Base-by-base conservation (phyloP, 2,797 vertebrate species). In the Oryzias dopingdopingensis region DNA sequence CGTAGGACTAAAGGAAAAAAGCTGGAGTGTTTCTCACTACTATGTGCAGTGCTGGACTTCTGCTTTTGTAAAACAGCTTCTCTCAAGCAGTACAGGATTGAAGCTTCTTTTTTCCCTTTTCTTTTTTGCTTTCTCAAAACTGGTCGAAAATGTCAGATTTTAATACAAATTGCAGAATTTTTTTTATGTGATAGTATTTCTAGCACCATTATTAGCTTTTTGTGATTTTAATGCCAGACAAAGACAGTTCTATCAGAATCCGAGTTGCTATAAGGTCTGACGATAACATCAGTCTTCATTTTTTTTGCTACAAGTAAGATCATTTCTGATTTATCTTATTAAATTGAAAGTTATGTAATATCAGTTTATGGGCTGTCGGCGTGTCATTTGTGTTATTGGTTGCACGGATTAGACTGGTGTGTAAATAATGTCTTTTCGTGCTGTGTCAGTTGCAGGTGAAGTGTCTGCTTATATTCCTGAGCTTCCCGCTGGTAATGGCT, bases 401-500 rank as follows among this genome's bases (percentile, higher is more conserved):
- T 18, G 12, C 1, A 26, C 4, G 49, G 52, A 46, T 44, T 49
- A 17, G n/a, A 17, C 20, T 51, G 12, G 1, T 18, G 14, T 60
- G 2, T 57, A 26, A 14, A 49, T 63, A 42, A 59, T 47, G 0
- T 52, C 3, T 22, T 10, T 8, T 54, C 80, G 47, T 37, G 10
- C 32, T 10, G 32, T 87, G 43, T 80, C 69, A 67, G 77, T 86
- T 91, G 80, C 86, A 93, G 92, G 90, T 90, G 74, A 91, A 89
- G 87, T 90, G 85, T 86, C 86, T 92, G 74, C 81, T 92, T 65
- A 65, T 93, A 79, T 88, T 92, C 76, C 85, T 93, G 90, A 91
- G 84, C 83, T 80, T 93, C 72, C 87, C 87, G 52, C 72, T 92
- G 54, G 84, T 83, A 52, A 87, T 92, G 90, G 84, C 87, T 63